These are phyloP conservation scores for Phymastichus coffea DNA, from an alignment of 1,140 invertebrate species.

Conservation along the genomic window DNA sequence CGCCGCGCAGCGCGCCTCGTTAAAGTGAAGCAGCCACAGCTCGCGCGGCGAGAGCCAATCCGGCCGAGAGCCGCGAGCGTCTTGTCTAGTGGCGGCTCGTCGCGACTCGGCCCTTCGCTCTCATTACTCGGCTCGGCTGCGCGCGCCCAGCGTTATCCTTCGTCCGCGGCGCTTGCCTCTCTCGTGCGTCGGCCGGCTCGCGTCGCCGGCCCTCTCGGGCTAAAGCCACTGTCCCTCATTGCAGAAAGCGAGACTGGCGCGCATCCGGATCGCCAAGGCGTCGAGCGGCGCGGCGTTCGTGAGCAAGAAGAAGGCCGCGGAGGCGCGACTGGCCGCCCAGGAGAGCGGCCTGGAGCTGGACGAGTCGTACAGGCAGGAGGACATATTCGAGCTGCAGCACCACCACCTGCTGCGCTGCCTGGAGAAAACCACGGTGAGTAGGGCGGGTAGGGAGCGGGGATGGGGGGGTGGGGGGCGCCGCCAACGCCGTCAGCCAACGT, in stretches of 20 bases:
- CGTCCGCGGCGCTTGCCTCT: too few species aligned
- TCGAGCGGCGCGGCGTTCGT: conserved; percentile 98
- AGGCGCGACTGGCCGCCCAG: conserved; percentile 87
- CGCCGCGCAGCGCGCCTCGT: neutral
- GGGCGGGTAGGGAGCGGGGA: too few species aligned
- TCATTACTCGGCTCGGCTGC: too few species aligned
- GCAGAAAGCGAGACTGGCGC: conserved; percentile 96
- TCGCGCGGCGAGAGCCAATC: neutral
- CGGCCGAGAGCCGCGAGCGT: too few species aligned
- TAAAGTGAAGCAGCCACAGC: neutral
- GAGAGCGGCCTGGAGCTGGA: conserved; percentile 87
- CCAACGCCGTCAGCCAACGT: too few species aligned
- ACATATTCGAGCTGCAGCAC: conserved; percentile 99
- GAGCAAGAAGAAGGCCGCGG: conserved; percentile 98
- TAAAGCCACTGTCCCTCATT: too few species aligned
- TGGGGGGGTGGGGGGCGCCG: too few species aligned
- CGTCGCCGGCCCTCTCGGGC: too few species aligned
- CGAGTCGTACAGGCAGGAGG: conserved; percentile 87
- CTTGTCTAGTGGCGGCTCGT: too few species aligned
- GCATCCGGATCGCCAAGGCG: conserved; percentile 97
- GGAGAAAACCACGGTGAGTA: conserved; percentile 93
- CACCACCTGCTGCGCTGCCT: conserved; percentile 97
- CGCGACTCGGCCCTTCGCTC: too few species aligned
- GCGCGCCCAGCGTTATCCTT: too few species aligned
- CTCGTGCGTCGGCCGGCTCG: too few species aligned